Percentiles rank a stretch among this genome's conserved stretches.
Evolutionary conservation across 1,140 invertebrate species (phyloP).

Genomic region (Thaumatotibia leucotreta): DNA sequence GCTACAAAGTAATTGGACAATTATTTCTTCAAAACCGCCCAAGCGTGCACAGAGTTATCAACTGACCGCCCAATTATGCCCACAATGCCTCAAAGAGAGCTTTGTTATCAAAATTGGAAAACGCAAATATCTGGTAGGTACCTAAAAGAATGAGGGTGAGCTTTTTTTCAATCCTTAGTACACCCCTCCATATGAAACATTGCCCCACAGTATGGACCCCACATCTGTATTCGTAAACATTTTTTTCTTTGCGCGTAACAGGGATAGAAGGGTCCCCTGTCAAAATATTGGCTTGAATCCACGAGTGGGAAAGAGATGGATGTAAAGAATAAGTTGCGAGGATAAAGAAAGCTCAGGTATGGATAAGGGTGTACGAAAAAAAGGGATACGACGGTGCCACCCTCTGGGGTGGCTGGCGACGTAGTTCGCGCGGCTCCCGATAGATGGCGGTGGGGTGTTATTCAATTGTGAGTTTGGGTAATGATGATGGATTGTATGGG

Average conservation of each 20-base stretch:
- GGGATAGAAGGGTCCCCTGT: slow-evolving; percentile 33
- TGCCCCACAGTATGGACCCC: slow-evolving; percentile 65
- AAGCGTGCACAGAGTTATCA: not conserved
- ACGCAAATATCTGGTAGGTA: slow-evolving; percentile 65
- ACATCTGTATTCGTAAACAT: slow-evolving; percentile 61
- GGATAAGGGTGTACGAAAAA: slow-evolving; percentile 73
- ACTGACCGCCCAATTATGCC: not conserved
- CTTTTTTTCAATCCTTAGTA: slow-evolving; percentile 67
- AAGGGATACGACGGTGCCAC: slow-evolving; percentile 61
- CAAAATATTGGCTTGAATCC: slow-evolving; percentile 20
- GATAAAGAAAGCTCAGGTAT: slow-evolving; percentile 74
- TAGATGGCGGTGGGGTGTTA: slow-evolving; percentile 68
- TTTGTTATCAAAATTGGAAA: slow-evolving; percentile 73
- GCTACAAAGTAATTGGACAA: not conserved
- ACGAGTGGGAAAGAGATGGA: slow-evolving; percentile 49
- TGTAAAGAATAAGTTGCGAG: slow-evolving; percentile 65
- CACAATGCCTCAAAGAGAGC: slow-evolving; percentile 32
- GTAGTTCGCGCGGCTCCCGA: slow-evolving; percentile 50
- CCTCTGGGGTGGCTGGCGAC: slow-evolving; percentile 31
- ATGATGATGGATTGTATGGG: slow-evolving; percentile 74
- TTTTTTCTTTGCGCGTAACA: slow-evolving; percentile 61
- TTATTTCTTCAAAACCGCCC: not conserved
- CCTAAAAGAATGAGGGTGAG: slow-evolving; percentile 65
- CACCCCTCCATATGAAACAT: slow-evolving; percentile 71
- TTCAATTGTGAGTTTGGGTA: slow-evolving; percentile 73